These are phyloP conservation scores for Telenomus remus DNA, from an alignment of 1,140 invertebrate genomes.

Conservation along the genomic window DNA sequence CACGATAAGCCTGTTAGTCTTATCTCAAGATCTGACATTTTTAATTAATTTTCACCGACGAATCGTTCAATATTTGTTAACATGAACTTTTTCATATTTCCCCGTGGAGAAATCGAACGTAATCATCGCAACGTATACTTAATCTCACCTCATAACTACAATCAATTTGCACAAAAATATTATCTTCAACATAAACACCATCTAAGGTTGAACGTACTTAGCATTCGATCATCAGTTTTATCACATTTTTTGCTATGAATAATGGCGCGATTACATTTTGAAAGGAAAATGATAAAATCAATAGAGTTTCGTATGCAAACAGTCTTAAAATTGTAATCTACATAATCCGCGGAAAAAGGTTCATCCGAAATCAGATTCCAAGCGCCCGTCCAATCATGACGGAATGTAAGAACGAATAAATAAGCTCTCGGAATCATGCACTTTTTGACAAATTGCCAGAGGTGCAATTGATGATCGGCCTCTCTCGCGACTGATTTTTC, in stretches of 20 bases:
- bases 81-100: no score
- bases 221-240: no score
- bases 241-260: no score
- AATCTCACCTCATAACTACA: no score
- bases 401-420: not conserved
- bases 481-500: constrained; percentile 22
- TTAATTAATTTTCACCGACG: not conserved
- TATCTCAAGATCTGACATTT: not conserved
- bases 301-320: not conserved
- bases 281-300: not conserved
- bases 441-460: constrained; percentile 28
- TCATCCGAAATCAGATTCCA: not conserved
- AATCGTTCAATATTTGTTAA: not conserved
- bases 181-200: no score
- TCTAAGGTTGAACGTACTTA: no score
- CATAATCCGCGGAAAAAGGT: no score
- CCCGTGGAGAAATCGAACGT: no score
- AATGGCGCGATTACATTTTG: no score
- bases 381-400: not conserved
- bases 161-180: no score
- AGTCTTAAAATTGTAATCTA: no score
- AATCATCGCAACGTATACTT: no score
- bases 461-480: constrained; percentile 14
- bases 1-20: not conserved
- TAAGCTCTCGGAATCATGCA: constrained; percentile 12